phyloP scores from a whole-genome alignment of 2,113 vertebrate species.

The Tor tambroides region DNA sequence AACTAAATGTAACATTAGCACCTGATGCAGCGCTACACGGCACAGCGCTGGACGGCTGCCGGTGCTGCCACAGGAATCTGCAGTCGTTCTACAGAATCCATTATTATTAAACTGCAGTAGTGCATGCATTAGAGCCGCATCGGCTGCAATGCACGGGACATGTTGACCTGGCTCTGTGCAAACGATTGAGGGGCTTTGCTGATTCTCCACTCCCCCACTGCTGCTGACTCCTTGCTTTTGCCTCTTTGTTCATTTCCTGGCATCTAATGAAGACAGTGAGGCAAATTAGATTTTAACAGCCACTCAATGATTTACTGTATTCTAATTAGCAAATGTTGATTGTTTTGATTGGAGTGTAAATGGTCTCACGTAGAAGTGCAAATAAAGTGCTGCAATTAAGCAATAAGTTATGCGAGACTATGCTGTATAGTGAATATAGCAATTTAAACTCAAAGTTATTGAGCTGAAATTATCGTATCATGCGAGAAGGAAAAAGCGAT shows the following conservation, averaged over 20 bases:
- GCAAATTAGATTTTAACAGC: constrained; percentile 37
- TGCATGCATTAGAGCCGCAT: not conserved
- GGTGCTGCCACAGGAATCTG: not conserved
- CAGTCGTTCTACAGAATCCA: not conserved
- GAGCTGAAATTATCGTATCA: not conserved
- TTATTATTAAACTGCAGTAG: constrained; percentile 15
- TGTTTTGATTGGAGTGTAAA: constrained; percentile 26
- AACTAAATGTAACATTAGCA: constrained; percentile 31
- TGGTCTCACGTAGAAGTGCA: not conserved
- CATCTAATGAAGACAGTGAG: constrained; percentile 1
- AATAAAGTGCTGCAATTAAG: constrained; percentile 4
- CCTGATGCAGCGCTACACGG: constrained; percentile 26
- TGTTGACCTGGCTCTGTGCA: constrained; percentile 21
- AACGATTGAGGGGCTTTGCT: constrained; percentile 13
- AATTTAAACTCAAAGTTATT: not conserved
- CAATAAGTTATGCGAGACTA: not conserved
- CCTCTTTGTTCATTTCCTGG: not conserved
- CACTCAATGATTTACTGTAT: constrained; percentile 27
- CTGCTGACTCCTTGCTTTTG: constrained; percentile 34
- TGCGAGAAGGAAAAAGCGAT: not conserved
- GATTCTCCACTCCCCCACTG: constrained; percentile 1
- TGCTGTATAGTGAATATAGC: not conserved
- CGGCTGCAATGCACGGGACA: constrained; percentile 16
- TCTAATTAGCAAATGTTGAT: constrained; percentile 33
- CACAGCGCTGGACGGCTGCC: not conserved